Evolutionary conservation across 2,797 vertebrate species (phyloP).

Genomic region (Epinephelus coioides): DNA sequence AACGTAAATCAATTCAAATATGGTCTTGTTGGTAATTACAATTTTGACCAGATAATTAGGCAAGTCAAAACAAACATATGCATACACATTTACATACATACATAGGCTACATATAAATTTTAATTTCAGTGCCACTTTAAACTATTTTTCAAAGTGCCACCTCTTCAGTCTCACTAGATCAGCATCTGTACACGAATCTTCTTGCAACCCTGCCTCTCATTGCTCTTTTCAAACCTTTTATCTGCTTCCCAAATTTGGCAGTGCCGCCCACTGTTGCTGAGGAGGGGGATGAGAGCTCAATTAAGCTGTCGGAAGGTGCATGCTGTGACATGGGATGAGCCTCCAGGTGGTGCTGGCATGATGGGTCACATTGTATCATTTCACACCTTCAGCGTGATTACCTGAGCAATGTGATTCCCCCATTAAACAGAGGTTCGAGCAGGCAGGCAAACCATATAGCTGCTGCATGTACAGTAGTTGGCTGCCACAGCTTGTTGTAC

Average conservation of each 20-base stretch:
- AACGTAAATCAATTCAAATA: not conserved
- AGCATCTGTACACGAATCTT: conserved; percentile 28
- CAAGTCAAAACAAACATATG: not conserved
- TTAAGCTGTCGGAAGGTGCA: conserved; percentile 66
- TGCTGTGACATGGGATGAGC: conserved; percentile 67
- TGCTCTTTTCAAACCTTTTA: conserved; percentile 64
- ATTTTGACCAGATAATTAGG: not conserved
- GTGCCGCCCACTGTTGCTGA: conserved; percentile 57
- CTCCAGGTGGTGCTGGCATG: conserved; percentile 69
- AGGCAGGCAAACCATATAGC: conserved; percentile 16
- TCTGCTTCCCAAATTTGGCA: conserved; percentile 66
- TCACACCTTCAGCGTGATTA: conserved; percentile 59
- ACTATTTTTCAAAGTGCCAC: not conserved
- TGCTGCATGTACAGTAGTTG: conserved; percentile 46
- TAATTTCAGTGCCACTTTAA: not conserved
- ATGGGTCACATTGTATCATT: conserved; percentile 54
- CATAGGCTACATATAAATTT: not conserved
- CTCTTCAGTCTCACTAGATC: conserved; percentile 33
- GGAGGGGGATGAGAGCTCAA: conserved; percentile 64
- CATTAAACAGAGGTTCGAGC: conserved; percentile 16
- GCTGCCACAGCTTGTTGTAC: conserved; percentile 63
- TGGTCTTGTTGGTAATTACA: not conserved
- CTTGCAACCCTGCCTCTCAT: conserved; percentile 28
- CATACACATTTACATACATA: not conserved
- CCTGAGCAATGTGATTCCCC: conserved; percentile 44